phyloP scores from a whole-genome alignment of 2,113 vertebrate species.

The Poeciliopsis turrubarensis region DNA sequence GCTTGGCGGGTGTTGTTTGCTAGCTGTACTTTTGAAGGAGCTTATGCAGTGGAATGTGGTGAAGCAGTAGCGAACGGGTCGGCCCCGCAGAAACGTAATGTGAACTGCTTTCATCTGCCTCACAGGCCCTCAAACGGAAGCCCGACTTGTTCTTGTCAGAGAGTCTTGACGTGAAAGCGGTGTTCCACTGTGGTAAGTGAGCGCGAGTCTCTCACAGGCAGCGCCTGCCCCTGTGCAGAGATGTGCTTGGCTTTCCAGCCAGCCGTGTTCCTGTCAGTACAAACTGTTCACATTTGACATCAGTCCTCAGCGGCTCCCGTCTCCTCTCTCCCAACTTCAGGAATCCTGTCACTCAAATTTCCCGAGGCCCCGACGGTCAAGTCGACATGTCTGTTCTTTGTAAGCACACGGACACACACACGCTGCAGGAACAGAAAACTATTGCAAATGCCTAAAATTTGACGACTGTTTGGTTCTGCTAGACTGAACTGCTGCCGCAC shows the following conservation, averaged over 20 bases:
- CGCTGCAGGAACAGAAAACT: not conserved
- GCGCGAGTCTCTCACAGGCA: slow-evolving; percentile 19
- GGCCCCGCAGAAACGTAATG: slow-evolving; percentile 39
- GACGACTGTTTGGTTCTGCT: slow-evolving; percentile 29
- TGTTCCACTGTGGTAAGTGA: slow-evolving; percentile 98
- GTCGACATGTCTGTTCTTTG: slow-evolving; percentile 95
- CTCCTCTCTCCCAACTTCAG: slow-evolving; percentile 73
- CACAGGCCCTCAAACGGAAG: slow-evolving; percentile 98
- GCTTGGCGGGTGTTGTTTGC: slow-evolving; percentile 55
- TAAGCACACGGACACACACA: slow-evolving; percentile 76
- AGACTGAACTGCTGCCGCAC: slow-evolving; percentile 94
- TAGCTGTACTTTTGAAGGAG: slow-evolving; percentile 56
- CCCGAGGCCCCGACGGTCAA: slow-evolving; percentile 97
- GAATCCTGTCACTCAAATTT: slow-evolving; percentile 96
- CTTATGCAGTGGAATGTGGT: slow-evolving; percentile 62
- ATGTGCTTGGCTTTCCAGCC: not conserved
- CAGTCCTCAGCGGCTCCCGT: slow-evolving; percentile 35
- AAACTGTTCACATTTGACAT: slow-evolving; percentile 39
- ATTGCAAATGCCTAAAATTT: not conserved
- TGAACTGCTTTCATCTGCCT: slow-evolving; percentile 84
- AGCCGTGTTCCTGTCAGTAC: slow-evolving; percentile 3
- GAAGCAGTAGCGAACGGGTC: slow-evolving; percentile 53
- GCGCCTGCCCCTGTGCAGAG: not conserved
- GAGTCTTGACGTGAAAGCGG: slow-evolving; percentile 95
- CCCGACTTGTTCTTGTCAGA: slow-evolving; percentile 97